Conservation (phyloP, 2,888 invertebrate species). For the Brachynemurus nebulosus region DNA sequence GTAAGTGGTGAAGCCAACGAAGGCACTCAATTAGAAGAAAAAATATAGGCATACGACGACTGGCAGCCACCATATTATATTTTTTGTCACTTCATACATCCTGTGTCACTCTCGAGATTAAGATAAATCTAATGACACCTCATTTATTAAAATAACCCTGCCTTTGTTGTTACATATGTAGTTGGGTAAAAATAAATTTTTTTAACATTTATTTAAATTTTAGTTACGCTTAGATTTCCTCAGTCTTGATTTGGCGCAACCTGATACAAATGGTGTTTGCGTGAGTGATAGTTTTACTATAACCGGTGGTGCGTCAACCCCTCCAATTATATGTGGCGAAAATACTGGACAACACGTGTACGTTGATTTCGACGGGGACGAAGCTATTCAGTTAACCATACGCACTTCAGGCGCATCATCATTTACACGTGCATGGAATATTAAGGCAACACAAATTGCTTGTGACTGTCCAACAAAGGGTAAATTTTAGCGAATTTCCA, state of each 20-base stretch:
- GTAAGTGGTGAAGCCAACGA: too few relatives aligned
- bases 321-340: constrained; percentile 65
- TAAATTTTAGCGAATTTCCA: too few relatives aligned
- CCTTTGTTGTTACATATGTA: too few relatives aligned
- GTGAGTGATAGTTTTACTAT: constrained; percentile 54
- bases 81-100: too few relatives aligned
- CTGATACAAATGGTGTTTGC: constrained; percentile 59
- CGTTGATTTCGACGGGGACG: constrained; percentile 54
- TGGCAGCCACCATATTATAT: too few relatives aligned
- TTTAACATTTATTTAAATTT: constrained; percentile 22
- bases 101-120: too few relatives aligned
- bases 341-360: constrained; percentile 68
- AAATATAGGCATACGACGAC: too few relatives aligned
- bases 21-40: too few relatives aligned
- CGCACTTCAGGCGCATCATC: constrained; percentile 44
- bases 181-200: background rate
- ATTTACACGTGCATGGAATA: constrained; percentile 58
- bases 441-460: constrained; percentile 55
- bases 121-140: too few relatives aligned
- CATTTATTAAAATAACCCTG: too few relatives aligned
- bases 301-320: constrained; percentile 50
- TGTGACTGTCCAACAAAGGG: constrained; percentile 57
- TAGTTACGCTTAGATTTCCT: constrained; percentile 67
- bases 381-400: constrained; percentile 51
- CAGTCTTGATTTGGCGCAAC: constrained; percentile 55